Percentiles rank a stretch among this genome's conserved stretches.
These are phyloP conservation scores for Petrophora chlorosata DNA, from an alignment of 2,888 invertebrate genomes.

Conservation along the genomic window DNA sequence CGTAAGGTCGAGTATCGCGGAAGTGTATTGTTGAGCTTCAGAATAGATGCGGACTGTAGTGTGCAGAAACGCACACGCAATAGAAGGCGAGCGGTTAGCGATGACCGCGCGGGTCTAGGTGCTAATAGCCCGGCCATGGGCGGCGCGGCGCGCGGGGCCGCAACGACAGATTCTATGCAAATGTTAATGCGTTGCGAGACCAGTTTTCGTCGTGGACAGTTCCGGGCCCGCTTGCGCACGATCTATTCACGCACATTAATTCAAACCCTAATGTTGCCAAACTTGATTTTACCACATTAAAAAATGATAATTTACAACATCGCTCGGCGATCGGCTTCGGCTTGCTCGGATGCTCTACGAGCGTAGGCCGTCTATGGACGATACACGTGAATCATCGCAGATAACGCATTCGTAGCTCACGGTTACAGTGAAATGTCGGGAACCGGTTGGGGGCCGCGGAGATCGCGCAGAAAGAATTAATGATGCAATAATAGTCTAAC, in stretches of 20 bases:
- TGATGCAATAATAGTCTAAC: slow-evolving; percentile 70
- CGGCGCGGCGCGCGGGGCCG: slow-evolving; percentile 65
- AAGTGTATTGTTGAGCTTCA: slow-evolving; percentile 29
- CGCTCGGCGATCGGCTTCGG: no score
- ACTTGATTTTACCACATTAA: slow-evolving; percentile 55
- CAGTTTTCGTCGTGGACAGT: slow-evolving; percentile 75
- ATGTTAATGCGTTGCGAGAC: slow-evolving; percentile 78
- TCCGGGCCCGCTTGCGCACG: slow-evolving; percentile 72
- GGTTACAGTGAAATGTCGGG: slow-evolving; percentile 37
- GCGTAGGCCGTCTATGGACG: slow-evolving; percentile 27
- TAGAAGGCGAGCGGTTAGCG: slow-evolving; percentile 45
- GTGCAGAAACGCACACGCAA: slow-evolving; percentile 54
- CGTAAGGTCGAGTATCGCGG: slow-evolving; percentile 44
- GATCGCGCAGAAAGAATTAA: slow-evolving; percentile 58
- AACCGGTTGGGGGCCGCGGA: slow-evolving; percentile 46
- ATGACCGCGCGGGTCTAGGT: slow-evolving; percentile 57
- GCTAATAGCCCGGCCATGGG: slow-evolving; percentile 68
- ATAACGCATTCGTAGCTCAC: slow-evolving; percentile 37
- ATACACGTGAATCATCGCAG: slow-evolving; percentile 49
- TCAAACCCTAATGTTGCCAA: slow-evolving; percentile 55
- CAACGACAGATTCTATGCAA: slow-evolving; percentile 83
- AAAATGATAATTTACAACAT: slow-evolving; percentile 39
- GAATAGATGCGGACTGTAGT: slow-evolving; percentile 38
- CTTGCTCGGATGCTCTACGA: slow-evolving; percentile 17
- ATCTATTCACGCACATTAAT: slow-evolving; percentile 69